Conservation (phyloP, 1,140 invertebrate genomes). For the Prorops nasuta region DNA sequence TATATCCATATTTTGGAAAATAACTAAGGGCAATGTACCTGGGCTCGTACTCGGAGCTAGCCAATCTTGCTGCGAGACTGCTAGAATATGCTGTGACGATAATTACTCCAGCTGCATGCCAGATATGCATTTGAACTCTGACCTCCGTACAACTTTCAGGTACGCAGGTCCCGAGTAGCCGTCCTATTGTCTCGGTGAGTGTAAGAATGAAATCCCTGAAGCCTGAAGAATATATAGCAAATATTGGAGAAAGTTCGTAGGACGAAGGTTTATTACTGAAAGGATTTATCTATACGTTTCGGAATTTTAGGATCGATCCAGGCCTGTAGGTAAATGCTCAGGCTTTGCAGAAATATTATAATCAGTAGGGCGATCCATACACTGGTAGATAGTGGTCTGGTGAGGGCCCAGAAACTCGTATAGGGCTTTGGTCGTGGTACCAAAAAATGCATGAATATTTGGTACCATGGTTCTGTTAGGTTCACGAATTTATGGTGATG, state of each 20-base stretch:
- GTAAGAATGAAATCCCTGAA: conserved; percentile 33
- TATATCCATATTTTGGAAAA: no score
- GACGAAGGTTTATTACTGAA: conserved; percentile 10
- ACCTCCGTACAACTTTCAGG: conserved; percentile 23
- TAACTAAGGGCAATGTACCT: conserved; percentile 24
- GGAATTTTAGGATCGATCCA: conserved; percentile 32
- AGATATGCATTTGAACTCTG: conserved; percentile 37
- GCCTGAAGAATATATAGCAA: conserved; percentile 20
- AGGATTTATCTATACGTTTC: no score
- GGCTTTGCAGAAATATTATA: conserved; percentile 21
- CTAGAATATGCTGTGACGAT: conserved; percentile 43
- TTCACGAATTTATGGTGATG: conserved; percentile 25
- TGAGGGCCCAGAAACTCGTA: conserved; percentile 42
- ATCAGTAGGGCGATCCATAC: conserved; percentile 32
- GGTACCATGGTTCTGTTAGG: conserved; percentile 34
- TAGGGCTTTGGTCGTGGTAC: conserved; percentile 40
- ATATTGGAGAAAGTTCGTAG: neutral
- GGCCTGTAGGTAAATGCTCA: conserved; percentile 25
- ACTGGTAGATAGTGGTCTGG: conserved; percentile 30
- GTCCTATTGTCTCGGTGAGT: conserved; percentile 35
- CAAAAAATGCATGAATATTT: conserved; percentile 33
- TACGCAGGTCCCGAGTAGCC: conserved; percentile 35
- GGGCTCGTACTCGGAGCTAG: conserved; percentile 37
- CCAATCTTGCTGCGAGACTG: conserved; percentile 42
- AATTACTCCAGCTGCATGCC: conserved; percentile 40